These are phyloP conservation scores for Aphrocallistes beatrix DNA, from an alignment of 37 sponge, comb jelly and placozoan genomes.

Conservation along the genomic window DNA sequence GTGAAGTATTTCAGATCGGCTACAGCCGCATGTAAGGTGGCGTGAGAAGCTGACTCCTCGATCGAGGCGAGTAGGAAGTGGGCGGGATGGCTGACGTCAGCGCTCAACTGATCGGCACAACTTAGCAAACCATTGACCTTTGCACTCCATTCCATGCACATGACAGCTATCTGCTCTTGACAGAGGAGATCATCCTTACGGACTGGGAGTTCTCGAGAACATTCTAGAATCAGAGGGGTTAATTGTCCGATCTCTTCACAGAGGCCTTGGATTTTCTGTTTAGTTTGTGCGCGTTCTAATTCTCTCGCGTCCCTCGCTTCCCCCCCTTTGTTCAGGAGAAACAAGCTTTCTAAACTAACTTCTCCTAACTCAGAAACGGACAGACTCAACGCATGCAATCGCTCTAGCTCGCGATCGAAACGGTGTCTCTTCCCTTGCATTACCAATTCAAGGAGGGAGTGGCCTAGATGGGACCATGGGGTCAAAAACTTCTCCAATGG, in stretches of 20 bases:
- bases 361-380: neutral
- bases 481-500: neutral
- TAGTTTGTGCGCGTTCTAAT: neutral
- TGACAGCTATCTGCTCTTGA: neutral
- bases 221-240: neutral
- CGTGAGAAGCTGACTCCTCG: neutral
- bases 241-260: neutral
- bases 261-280: neutral
- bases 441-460: neutral
- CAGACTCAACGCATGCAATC: neutral
- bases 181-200: neutral
- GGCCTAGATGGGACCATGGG: neutral
- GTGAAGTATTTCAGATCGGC: neutral
- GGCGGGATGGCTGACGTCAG: neutral
- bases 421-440: slow-evolving; percentile 10
- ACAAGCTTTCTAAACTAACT: neutral
- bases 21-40: neutral
- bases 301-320: neutral
- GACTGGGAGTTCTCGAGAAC: neutral
- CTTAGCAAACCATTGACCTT: neutral
- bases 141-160: slow-evolving; percentile 16
- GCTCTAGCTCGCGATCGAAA: neutral
- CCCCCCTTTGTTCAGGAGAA: neutral
- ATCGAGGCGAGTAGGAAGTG: neutral
- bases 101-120: neutral